Conservation (phyloP, 1,140 invertebrate species). For the Leptinotarsa lineolata region DNA sequence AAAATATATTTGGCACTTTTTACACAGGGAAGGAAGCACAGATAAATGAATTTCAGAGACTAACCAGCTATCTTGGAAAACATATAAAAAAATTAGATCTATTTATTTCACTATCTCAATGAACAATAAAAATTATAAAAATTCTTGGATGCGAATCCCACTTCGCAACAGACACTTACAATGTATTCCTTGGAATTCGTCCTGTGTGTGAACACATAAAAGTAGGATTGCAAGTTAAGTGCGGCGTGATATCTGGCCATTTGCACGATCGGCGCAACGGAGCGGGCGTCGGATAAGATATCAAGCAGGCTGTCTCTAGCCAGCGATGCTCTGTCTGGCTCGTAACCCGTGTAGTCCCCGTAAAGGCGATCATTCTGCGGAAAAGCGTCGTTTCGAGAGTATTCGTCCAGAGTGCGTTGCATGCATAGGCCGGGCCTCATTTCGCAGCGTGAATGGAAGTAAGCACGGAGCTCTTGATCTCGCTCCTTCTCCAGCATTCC, state of each 20-base stretch:
- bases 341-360: conserved; percentile 49
- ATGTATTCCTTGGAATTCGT: conserved; percentile 73
- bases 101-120: too few relatives aligned
- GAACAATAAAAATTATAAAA: too few relatives aligned
- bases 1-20: too few relatives aligned
- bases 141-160: too few relatives aligned
- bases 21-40: too few relatives aligned
- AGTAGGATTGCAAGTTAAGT: conserved; percentile 77
- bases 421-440: conserved; percentile 65
- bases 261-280: conserved; percentile 73
- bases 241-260: conserved; percentile 75
- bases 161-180: conserved; percentile 58
- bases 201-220: conserved; percentile 88
- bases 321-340: conserved; percentile 53
- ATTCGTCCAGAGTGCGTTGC: conserved; percentile 70
- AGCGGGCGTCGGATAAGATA: conserved; percentile 84
- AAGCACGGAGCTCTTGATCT: conserved; percentile 77
- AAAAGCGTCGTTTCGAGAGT: conserved; percentile 54
- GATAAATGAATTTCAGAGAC: too few relatives aligned
- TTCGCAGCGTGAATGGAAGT: conserved; percentile 69
- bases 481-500: conserved; percentile 80
- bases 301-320: conserved; percentile 80
- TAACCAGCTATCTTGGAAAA: too few relatives aligned
- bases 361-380: neutral
- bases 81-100: too few relatives aligned